phyloP scores from a whole-genome alignment of 1,140 invertebrate genomes.

The Zaprionus nigranus region DNA sequence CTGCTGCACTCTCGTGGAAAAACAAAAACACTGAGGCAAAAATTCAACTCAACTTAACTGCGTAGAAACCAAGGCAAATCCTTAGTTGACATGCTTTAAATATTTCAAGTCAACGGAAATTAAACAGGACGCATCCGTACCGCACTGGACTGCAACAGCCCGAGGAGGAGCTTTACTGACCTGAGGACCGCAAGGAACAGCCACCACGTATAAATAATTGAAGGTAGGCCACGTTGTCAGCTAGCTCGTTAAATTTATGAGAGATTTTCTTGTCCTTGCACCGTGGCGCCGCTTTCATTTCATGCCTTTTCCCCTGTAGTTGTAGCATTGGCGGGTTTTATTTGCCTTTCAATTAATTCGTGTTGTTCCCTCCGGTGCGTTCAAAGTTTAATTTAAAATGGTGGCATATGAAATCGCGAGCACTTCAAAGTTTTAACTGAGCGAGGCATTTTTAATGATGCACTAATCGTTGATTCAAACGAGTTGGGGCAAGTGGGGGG shows the following conservation, averaged over 20 bases:
- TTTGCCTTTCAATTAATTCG: conserved; percentile 49
- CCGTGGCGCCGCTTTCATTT: conserved; percentile 40
- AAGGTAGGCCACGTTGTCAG: conserved; percentile 70
- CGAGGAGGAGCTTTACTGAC: conserved; percentile 6
- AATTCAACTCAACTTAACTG: conserved; percentile 48
- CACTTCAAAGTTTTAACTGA: conserved; percentile 60
- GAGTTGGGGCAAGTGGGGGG: not conserved
- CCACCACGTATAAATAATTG: conserved; percentile 73
- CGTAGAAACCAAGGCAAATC: conserved; percentile 49
- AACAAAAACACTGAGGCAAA: conserved; percentile 51
- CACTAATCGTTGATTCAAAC: conserved; percentile 48
- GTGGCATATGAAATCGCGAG: conserved; percentile 38
- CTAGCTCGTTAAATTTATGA: conserved; percentile 59
- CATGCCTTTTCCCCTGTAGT: not conserved
- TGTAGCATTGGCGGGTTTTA: conserved; percentile 38
- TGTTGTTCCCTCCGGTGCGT: conserved; percentile 1
- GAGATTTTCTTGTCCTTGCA: conserved; percentile 20
- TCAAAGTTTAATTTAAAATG: conserved; percentile 43
- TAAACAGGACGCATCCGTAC: not conserved
- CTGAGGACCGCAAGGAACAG: conserved; percentile 46
- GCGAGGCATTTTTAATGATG: conserved; percentile 68
- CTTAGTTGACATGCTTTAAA: conserved; percentile 10
- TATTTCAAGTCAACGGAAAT: conserved; percentile 21
- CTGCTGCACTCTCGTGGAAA: conserved; percentile 43
- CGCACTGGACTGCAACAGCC: conserved; percentile 13